Evolutionary conservation across 2,797 vertebrate species (phyloP), one percentile per base, ranked within the genome.

Genomic region (Muscicapa striata): DNA sequence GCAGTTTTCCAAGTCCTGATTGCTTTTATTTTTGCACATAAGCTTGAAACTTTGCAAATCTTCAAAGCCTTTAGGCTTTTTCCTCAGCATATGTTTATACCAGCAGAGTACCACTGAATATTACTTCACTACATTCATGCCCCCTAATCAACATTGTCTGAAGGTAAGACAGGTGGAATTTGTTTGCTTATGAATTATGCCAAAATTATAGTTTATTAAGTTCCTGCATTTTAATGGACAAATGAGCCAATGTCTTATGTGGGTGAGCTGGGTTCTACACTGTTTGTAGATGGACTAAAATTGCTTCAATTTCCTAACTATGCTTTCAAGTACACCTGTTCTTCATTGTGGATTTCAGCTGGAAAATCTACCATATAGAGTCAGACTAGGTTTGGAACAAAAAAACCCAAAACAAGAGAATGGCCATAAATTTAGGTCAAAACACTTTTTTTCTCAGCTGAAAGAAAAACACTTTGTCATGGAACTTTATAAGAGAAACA

Each of bases 171-270:
- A 93, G 89, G 93, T 96, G 86, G 79, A 76, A 86, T 82, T 94
- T 94, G 58, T 95, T 95, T 95, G 70, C 73, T 87, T 95, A 66
- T 94, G 55, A 95, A 93, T 97, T 78, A 70, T 82, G 88, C 83
- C 83, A 96, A 82, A 94, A 79, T 96, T 81, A 87, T 74, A 87
- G 72, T 84, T 97, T 95, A 83, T 89, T 94, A 93, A 89, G 46
- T 93, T 92, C 59, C 45, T 84, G 43, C 20, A 74, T 92, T 93
- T 94, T 84, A 66, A 94, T 80, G 69, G 68, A 16, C 45, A 92
- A 82, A 66, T 89, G 68, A 97, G 43, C 29, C 90, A 82, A 75
- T 80, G 81, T 43, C 67, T 89, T 89, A 3, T 46, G 22, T 46
- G 48, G 40, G 51, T 84, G 89, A 86, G 41, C 59, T 87, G 46